Evolutionary conservation across 1,140 invertebrate genomes (phyloP), one percentile per base, ranked within the genome.

Genomic region (Archegozetes longisetosus): DNA sequence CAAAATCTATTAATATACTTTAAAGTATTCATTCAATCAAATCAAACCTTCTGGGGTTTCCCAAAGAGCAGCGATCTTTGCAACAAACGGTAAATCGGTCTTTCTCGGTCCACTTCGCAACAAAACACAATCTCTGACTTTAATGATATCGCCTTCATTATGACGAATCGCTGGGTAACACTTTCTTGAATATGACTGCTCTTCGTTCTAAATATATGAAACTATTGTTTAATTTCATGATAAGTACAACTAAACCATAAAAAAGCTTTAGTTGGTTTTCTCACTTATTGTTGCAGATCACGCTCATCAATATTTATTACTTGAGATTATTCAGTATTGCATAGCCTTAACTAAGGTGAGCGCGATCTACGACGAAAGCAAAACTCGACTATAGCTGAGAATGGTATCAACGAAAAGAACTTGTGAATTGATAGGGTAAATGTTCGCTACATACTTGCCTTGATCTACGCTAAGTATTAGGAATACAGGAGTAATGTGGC

Each of bases 151-250:
- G 4, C 86, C 88, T 66, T 74, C 70, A 20, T 76, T 76, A 73
- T 95, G 90, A 59, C 77, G 78, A 83, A 96, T 96, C 52, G 86
- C 83, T 61, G 83, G 78, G 73, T 88, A 96, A 75, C 91, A 95
- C 47, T 79, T 82, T 62, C 87, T 78, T 64, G 79, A 61, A 28
- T 53, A 51, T 20, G 68, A 78, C 13, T 76, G 77, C 70, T 85
- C 82, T 69, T 91, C 88, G 72, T 86, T 89, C 88, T 92, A 70
- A 9, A 75, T 70, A 70, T 60, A 58, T 47, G 61, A 51, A 22
- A 53, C 47, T 49, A 22, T 12, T 29, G 13, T 12, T 64, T 25
- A 28, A 1, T 9, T 2, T 29, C 1, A 27, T 24, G 1, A 56
- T 25, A 49, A n/a, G 23, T 23, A 23, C 12, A 40, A 2, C 50